Evolutionary conservation across 2,797 vertebrate species (phyloP).

Genomic region (Microhierax caerulescens): DNA sequence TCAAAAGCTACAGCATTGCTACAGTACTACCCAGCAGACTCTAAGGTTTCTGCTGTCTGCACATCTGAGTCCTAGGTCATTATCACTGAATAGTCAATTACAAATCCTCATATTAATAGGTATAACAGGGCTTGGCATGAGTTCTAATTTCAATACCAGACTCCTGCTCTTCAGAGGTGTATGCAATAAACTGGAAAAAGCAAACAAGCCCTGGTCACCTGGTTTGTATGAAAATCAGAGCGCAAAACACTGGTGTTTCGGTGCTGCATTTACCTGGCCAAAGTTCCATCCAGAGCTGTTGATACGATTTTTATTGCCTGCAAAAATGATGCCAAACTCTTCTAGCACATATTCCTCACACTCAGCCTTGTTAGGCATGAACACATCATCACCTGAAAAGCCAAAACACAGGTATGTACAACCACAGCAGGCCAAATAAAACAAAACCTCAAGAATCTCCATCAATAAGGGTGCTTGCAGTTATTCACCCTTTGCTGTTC

Average conservation of each 20-base stretch:
- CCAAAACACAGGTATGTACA: not conserved
- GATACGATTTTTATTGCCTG: conserved; percentile 68
- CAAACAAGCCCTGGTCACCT: not conserved
- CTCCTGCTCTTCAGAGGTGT: not conserved
- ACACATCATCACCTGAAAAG: conserved; percentile 77
- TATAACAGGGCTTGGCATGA: not conserved
- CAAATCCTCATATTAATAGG: not conserved
- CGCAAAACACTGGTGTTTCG: not conserved
- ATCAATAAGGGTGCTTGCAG: not conserved
- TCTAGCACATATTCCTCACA: conserved; percentile 78
- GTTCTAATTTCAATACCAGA: not conserved
- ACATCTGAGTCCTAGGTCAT: not conserved
- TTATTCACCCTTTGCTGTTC: not conserved
- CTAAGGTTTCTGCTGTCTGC: not conserved
- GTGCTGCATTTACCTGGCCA: conserved; percentile 74
- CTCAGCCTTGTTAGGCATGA: conserved; percentile 68
- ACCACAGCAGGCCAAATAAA: not conserved
- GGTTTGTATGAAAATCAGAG: not conserved
- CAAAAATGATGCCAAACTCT: conserved; percentile 77
- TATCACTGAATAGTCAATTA: not conserved
- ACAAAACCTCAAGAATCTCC: not conserved
- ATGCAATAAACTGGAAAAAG: not conserved
- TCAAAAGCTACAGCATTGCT: not conserved
- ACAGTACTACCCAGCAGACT: not conserved
- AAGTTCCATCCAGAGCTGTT: conserved; percentile 76